Conservation (phyloP, 2,797 vertebrate genomes). For the Cottoperca gobio region DNA sequence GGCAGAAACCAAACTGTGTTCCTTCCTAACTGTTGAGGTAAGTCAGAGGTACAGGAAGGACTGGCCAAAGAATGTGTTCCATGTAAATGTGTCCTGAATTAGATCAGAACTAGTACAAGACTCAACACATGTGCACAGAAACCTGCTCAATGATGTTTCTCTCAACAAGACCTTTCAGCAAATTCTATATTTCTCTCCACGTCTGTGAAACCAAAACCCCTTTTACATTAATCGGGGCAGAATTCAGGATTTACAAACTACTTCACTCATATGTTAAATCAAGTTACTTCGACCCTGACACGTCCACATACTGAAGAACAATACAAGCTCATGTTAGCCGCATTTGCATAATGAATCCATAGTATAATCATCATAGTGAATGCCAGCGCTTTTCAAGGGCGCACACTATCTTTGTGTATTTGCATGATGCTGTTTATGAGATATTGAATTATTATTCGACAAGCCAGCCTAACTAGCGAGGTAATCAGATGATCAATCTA, state of each 20-base stretch:
- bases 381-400: slow-evolving; percentile 14
- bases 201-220: not conserved
- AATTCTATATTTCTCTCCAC: not conserved
- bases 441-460: slow-evolving; percentile 37
- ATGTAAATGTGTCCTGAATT: not conserved
- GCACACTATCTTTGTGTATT: slow-evolving; percentile 1
- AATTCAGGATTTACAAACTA: not conserved
- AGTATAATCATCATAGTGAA: slow-evolving; percentile 21
- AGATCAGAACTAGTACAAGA: not conserved
- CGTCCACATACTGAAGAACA: not conserved
- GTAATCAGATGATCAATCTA: slow-evolving; percentile 40
- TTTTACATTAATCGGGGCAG: not conserved
- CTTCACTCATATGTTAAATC: not conserved
- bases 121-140: not conserved
- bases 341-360: slow-evolving; percentile 44
- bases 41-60: not conserved
- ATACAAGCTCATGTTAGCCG: slow-evolving; percentile 23
- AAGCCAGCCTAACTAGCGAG: slow-evolving; percentile 2
- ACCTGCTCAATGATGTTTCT: too few species aligned
- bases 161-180: not conserved
- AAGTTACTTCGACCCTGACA: slow-evolving; percentile 13
- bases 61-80: not conserved
- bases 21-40: not conserved
- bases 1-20: not conserved
- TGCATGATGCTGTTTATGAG: slow-evolving; percentile 26